A percentile compares a stretch with the other conserved stretches of the same genome.
phyloP scores from a whole-genome alignment of 1,140 invertebrate genomes.

The Drosophila albomicans region DNA sequence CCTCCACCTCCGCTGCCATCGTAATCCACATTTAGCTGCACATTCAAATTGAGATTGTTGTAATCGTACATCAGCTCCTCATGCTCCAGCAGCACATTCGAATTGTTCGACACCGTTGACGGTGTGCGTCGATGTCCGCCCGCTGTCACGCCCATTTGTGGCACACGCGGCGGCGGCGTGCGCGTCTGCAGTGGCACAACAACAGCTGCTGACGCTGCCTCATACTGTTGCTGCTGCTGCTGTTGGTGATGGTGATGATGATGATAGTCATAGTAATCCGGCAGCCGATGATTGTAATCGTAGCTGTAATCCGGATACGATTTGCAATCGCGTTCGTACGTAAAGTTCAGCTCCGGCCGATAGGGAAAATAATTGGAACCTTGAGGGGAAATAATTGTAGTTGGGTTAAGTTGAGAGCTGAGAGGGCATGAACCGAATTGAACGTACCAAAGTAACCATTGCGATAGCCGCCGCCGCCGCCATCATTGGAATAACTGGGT shows the following conservation, averaged over 20 bases:
- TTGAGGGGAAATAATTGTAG: slow-evolving; percentile 3
- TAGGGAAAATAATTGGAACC: slow-evolving; percentile 84
- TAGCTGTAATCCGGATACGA: slow-evolving; percentile 84
- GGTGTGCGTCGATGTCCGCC: slow-evolving; percentile 78
- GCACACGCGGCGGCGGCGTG: slow-evolving; percentile 77
- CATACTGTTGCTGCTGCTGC: slow-evolving; percentile 38
- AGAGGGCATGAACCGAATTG: neutral
- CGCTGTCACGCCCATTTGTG: slow-evolving; percentile 81
- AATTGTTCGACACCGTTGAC: slow-evolving; percentile 80
- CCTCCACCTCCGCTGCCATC: slow-evolving; percentile 10
- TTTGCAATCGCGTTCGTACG: slow-evolving; percentile 81
- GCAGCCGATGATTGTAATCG: slow-evolving; percentile 79
- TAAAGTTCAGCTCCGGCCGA: slow-evolving; percentile 77
- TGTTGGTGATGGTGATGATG: neutral
- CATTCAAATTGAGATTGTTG: slow-evolving; percentile 77
- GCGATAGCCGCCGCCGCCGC: slow-evolving; percentile 72
- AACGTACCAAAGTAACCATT: slow-evolving; percentile 81
- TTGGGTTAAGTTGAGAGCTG: too few relatives aligned
- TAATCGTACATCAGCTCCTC: slow-evolving; percentile 84
- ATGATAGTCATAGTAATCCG: slow-evolving; percentile 79
- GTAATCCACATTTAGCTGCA: slow-evolving; percentile 60
- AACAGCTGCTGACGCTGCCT: slow-evolving; percentile 34
- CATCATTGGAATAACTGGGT: slow-evolving; percentile 80
- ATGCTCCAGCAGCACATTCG: slow-evolving; percentile 83
- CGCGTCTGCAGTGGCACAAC: slow-evolving; percentile 53